phyloP scores from a whole-genome alignment of 1,140 invertebrate genomes.

The Frieseomelitta varia region DNA sequence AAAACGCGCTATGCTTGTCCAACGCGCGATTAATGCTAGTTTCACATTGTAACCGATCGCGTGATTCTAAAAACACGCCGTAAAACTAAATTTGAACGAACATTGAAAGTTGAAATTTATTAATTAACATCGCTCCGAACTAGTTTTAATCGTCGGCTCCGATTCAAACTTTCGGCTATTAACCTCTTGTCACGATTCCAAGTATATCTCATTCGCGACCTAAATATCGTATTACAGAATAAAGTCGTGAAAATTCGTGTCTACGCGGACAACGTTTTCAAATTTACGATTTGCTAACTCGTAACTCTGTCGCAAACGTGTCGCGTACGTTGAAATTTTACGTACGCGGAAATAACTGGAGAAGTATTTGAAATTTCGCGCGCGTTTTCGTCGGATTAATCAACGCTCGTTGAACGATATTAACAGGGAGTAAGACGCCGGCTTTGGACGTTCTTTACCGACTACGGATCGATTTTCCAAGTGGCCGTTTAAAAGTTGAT shows the following conservation, averaged over 20 bases:
- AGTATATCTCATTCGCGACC: background rate
- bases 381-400: background rate
- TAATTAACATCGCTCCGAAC: background rate
- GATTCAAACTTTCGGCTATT: background rate
- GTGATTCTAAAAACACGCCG: background rate
- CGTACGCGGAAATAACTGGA: background rate
- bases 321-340: background rate
- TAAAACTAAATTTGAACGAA: background rate
- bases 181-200: background rate
- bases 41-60: too few relatives aligned
- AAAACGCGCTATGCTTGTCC: background rate
- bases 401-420: background rate
- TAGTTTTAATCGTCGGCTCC: background rate
- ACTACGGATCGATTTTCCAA: background rate
- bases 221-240: conserved; percentile 7
- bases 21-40: background rate
- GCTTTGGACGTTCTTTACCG: background rate
- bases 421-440: background rate
- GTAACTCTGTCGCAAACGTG: background rate
- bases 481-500: conserved; percentile 2
- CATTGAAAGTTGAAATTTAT: background rate
- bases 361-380: background rate
- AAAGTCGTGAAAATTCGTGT: background rate
- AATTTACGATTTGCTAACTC: conserved; percentile 1
- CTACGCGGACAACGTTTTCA: background rate